phyloP scores from a whole-genome alignment of 2,888 invertebrate genomes.

The Polyommatus iphigenia region DNA sequence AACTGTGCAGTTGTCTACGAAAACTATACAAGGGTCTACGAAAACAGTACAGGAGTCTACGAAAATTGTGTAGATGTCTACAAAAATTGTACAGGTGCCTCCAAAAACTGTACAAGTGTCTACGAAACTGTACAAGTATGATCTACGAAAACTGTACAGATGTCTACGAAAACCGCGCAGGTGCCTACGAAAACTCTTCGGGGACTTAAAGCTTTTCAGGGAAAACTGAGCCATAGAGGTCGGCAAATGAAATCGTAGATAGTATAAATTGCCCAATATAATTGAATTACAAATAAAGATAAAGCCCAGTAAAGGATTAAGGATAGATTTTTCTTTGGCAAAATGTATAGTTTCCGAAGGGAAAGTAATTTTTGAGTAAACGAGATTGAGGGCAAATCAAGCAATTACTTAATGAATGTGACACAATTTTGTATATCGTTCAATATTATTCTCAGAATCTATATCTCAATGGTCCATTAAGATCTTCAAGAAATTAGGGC shows the following conservation, averaged over 20 bases:
- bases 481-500: constrained; percentile 17
- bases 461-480: neutral
- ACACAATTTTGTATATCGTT: neutral
- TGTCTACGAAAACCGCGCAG: too few relatives aligned
- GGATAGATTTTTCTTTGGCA: too few relatives aligned
- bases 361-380: neutral
- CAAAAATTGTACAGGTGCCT: neutral
- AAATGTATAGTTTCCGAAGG: too few relatives aligned
- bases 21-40: too few relatives aligned
- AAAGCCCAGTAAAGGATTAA: too few relatives aligned
- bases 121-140: neutral
- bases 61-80: neutral
- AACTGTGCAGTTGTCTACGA: neutral
- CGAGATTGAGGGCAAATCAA: neutral
- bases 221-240: too few relatives aligned
- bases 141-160: neutral
- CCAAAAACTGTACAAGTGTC: neutral
- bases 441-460: neutral
- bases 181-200: too few relatives aligned
- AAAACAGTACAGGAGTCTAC: neutral
- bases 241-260: too few relatives aligned
- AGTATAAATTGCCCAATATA: too few relatives aligned
- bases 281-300: too few relatives aligned
- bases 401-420: neutral
- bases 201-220: too few relatives aligned